Conservation (phyloP, 2,888 invertebrate genomes). For the Catocala nupta region DNA sequence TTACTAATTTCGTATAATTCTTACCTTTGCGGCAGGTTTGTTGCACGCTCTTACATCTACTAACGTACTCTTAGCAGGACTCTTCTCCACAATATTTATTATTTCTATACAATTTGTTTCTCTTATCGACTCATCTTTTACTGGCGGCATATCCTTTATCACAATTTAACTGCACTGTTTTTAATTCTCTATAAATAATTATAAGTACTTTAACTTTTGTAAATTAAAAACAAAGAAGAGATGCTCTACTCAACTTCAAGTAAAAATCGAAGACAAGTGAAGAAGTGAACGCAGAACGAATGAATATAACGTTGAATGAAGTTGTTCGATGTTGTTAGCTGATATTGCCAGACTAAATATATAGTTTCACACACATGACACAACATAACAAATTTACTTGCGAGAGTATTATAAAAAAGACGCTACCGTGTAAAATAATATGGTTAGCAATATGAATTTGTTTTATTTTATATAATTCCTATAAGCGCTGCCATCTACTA, state of each 20-base stretch:
- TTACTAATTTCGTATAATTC: slow-evolving; percentile 31
- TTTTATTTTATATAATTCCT: no score
- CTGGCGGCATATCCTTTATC: slow-evolving; percentile 83
- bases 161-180: slow-evolving; percentile 42
- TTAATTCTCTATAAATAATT: slow-evolving; percentile 22
- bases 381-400: no score
- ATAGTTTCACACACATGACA: no score
- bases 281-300: slow-evolving; percentile 19
- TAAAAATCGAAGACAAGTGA: slow-evolving; percentile 60
- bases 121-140: slow-evolving; percentile 82
- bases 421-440: no score
- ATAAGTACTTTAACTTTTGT: background rate
- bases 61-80: slow-evolving; percentile 82
- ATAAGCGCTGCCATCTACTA: no score
- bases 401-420: no score
- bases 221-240: slow-evolving; percentile 34
- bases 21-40: slow-evolving; percentile 90
- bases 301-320: background rate
- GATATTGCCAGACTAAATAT: background rate
- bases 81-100: slow-evolving; percentile 81
- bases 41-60: slow-evolving; percentile 90
- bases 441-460: no score
- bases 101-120: slow-evolving; percentile 83
- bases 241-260: slow-evolving; percentile 38
- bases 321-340: background rate